A percentile compares a stretch with the other conserved stretches of the same genome.
phyloP scores from a whole-genome alignment of 1,140 invertebrate species.

The Leptopilina boulardi region DNA sequence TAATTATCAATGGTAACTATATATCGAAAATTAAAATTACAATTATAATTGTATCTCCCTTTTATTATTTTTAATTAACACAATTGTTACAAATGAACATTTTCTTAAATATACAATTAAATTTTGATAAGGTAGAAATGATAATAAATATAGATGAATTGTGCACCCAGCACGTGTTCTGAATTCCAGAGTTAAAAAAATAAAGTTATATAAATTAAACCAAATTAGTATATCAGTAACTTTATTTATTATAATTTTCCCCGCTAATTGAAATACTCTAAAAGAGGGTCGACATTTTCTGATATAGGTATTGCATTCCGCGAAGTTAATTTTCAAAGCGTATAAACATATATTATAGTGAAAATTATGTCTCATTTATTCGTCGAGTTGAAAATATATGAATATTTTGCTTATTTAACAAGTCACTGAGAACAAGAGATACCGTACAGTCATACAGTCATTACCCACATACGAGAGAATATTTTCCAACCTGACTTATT shows the following conservation, averaged over 20 bases:
- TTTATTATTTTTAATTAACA: too few species aligned
- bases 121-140: too few species aligned
- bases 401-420: slow-evolving; percentile 12
- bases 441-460: slow-evolving; percentile 21
- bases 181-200: too few species aligned
- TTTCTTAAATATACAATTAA: too few species aligned
- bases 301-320: not conserved
- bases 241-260: not conserved
- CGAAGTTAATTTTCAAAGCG: slow-evolving; percentile 5
- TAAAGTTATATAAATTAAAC: too few species aligned
- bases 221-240: too few species aligned
- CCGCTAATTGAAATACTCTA: not conserved
- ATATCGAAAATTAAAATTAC: too few species aligned
- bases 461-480: slow-evolving; percentile 7
- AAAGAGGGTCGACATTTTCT: slow-evolving; percentile 16
- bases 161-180: too few species aligned
- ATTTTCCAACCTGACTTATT: slow-evolving; percentile 22
- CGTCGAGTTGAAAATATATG: slow-evolving; percentile 24
- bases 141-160: too few species aligned
- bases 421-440: slow-evolving; percentile 25
- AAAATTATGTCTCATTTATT: slow-evolving; percentile 29
- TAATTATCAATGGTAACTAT: too few species aligned
- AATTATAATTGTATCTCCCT: too few species aligned
- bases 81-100: too few species aligned
- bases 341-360: not conserved